Evolutionary conservation across 1,140 invertebrate genomes (phyloP).

Genomic region (Rhizoglyphus robini): DNA sequence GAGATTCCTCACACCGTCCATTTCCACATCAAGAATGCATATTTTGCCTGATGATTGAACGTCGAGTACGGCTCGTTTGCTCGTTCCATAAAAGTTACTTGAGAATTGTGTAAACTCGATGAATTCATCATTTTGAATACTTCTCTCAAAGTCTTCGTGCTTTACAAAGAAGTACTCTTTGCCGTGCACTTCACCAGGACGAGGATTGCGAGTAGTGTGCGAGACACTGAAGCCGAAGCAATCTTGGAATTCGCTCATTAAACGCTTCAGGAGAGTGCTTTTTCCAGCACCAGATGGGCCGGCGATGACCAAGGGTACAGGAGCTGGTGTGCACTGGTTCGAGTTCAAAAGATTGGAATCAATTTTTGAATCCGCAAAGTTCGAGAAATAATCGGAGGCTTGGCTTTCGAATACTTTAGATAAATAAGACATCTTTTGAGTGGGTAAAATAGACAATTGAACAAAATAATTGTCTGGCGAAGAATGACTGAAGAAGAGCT

Average conservation of each 20-base stretch:
- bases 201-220: conserved; percentile 46
- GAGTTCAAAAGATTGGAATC: background rate
- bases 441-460: too few relatives aligned
- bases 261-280: conserved; percentile 69
- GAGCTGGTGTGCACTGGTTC: background rate
- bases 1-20: conserved; percentile 86
- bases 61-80: conserved; percentile 67
- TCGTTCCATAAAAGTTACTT: conserved; percentile 91
- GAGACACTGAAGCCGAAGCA: conserved; percentile 85
- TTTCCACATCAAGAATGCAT: conserved; percentile 89
- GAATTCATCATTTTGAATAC: conserved; percentile 68
- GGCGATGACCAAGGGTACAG: conserved; percentile 62
- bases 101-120: conserved; percentile 83
- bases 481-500: too few relatives aligned
- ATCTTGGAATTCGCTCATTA: conserved; percentile 75
- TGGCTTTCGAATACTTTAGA: background rate
- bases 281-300: conserved; percentile 93
- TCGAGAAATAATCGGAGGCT: background rate
- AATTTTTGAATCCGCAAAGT: background rate
- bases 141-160: conserved; percentile 53
- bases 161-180: conserved; percentile 80
- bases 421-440: background rate
- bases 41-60: conserved; percentile 65
- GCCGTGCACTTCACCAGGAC: conserved; percentile 39
- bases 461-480: too few relatives aligned